Evolutionary conservation across 2,113 vertebrate species (phyloP).

Genomic region (Chelonoidis abingdonii): DNA sequence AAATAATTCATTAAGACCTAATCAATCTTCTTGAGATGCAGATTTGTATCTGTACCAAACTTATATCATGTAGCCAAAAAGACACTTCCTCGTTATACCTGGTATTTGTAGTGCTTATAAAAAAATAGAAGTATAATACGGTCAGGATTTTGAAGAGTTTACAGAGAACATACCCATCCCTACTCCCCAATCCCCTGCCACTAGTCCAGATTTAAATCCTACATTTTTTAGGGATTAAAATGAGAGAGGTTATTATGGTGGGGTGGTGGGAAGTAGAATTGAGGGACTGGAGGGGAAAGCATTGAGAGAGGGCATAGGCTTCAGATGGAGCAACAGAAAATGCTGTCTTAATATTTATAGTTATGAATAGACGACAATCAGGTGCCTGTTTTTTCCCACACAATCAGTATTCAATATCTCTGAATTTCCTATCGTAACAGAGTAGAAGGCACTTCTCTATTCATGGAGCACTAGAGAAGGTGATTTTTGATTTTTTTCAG

Average conservation of each 20-base stretch:
- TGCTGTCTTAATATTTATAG: neutral
- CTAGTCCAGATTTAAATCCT: rapidly evolving
- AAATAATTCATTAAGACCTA: neutral
- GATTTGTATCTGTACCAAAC: neutral
- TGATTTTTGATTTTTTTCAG: neutral
- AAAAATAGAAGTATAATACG: rapidly evolving
- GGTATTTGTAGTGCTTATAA: rapidly evolving
- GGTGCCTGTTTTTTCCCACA: neutral
- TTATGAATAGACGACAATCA: neutral
- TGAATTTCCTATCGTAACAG: neutral
- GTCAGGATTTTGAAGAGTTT: neutral
- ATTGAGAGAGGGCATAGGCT: neutral
- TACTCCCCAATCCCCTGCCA: rapidly evolving
- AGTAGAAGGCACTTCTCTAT: neutral
- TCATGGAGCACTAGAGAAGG: neutral
- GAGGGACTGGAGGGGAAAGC: neutral
- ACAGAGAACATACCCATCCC: neutral
- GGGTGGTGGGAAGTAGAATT: rapidly evolving
- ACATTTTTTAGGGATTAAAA: neutral
- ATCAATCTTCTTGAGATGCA: rapidly evolving
- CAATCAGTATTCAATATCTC: neutral
- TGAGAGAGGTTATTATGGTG: neutral
- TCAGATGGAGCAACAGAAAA: rapidly evolving
- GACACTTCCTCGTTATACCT: neutral
- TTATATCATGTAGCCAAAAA: neutral